Evolutionary conservation across 2,888 invertebrate genomes (phyloP).

Genomic region (Thymelicus lineola): DNA sequence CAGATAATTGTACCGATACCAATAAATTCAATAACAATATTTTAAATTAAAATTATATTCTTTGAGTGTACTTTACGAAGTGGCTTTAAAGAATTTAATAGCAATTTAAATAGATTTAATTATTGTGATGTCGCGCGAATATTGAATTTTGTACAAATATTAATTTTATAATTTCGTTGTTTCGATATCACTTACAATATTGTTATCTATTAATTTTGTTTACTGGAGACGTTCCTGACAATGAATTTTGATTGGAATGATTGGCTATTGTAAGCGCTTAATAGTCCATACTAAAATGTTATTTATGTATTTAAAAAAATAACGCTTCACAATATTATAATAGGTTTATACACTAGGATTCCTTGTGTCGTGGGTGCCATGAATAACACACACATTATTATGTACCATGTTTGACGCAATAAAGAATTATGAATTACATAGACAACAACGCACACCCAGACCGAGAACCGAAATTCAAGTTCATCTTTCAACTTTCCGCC

Average conservation of each 20-base stretch:
- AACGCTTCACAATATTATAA: no score
- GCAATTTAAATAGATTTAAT: constrained; percentile 25
- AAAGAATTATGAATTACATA: no score
- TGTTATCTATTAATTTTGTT: constrained; percentile 18
- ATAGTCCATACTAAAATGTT: neutral
- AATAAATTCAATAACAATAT: no score
- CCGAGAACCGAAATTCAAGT: no score
- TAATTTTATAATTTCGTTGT: constrained; percentile 28
- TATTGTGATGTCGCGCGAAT: constrained; percentile 20
- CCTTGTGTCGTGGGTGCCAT: no score
- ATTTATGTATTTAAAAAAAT: neutral
- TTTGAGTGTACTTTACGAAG: neutral
- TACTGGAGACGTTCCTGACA: neutral
- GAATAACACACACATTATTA: no score
- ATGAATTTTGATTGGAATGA: neutral
- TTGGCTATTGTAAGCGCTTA: neutral
- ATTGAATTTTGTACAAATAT: constrained; percentile 34
- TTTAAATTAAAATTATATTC: no score
- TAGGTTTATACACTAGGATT: no score
- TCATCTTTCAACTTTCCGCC: no score
- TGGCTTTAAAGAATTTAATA: constrained; percentile 13
- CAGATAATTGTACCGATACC: no score
- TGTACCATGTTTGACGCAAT: no score
- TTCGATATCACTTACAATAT: constrained; percentile 30
- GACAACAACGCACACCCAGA: no score